Conservation (phyloP, 2,797 vertebrate species). For the Rousettus madagascariensis region DNA sequence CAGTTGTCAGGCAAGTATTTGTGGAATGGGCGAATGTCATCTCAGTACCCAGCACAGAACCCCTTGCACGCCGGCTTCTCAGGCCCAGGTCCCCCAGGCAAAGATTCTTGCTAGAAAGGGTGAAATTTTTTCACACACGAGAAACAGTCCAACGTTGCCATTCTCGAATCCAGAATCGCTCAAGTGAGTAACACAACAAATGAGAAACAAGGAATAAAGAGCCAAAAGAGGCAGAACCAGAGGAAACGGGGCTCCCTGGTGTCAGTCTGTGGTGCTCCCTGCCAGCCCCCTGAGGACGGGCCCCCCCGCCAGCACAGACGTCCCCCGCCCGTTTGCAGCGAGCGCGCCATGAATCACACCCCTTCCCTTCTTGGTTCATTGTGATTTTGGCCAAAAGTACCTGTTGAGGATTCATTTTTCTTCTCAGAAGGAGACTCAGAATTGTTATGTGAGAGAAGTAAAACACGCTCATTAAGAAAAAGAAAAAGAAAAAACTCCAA, state of each 20-base stretch:
- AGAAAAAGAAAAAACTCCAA: constrained; percentile 61
- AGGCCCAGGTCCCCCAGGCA: neutral
- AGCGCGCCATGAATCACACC: constrained; percentile 23
- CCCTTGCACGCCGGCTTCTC: neutral
- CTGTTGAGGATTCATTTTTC: constrained; percentile 66
- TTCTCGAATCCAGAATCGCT: neutral
- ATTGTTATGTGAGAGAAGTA: constrained; percentile 67
- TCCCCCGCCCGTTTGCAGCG: constrained; percentile 54
- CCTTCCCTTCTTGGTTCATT: constrained; percentile 59
- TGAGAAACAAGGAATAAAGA: neutral
- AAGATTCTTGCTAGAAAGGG: neutral
- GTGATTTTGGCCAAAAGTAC: constrained; percentile 68
- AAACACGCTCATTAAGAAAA: constrained; percentile 70
- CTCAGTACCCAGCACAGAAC: neutral
- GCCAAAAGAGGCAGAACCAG: neutral
- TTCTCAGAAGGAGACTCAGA: constrained; percentile 72
- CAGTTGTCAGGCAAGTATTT: neutral
- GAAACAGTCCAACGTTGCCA: neutral
- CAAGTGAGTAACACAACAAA: neutral
- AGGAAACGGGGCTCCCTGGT: neutral
- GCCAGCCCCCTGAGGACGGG: constrained; percentile 41
- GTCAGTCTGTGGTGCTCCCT: neutral
- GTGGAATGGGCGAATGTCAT: neutral
- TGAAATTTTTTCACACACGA: neutral
- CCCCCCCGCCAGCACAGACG: constrained; percentile 59